Evolutionary conservation across 2,113 vertebrate genomes (phyloP), one percentile per base, ranked within the genome.

Genomic region (Hepsetus odoe): DNA sequence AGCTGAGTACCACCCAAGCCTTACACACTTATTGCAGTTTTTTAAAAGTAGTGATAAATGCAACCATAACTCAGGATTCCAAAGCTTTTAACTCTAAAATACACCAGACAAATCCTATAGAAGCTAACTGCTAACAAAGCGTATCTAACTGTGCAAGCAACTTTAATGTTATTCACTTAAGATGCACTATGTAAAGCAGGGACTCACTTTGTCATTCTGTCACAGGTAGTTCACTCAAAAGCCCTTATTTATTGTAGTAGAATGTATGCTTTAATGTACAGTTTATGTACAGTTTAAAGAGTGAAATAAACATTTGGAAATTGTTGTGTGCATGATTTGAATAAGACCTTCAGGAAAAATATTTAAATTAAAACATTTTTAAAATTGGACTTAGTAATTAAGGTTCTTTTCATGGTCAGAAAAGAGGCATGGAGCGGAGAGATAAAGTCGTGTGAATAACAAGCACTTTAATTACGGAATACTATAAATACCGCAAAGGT

Each of bases 371-470:
- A 26, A 55, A 62, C 7, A 72, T 53, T 55, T 35, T 77, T n/a
- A 53, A n/a, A n/a, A n/a, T n/a, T n/a, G n/a, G 58, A 59, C 33
- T 72, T 42, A n/a, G 49, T 53, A 70, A 53, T 38, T 72, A 67
- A 65, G 72, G 81, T 35, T 59, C 26, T 53, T 76, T 76, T 76
- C 26, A 67, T 76, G 77, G 73, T 80, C 72, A 62, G 76, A 13
- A 79, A 70, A 55, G 76, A 55, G 42, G 56, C 46, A 46, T 9
- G 44, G 44, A 61, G 74, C 32, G 51, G 58, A 53, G 53, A 9
- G 24, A 80, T 53, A 72, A 32, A 72, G 61, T 68, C 24, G 24
- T 61, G 59, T 80, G 61, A 77, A 80, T 69, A 74, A 28, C 69
- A 80, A 72, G 18, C 42, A 64, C 49, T 80, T n/a, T 76, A 79